Base-by-base conservation (phyloP, 2,888 invertebrate species). In the Notocelia uddmanniana region DNA sequence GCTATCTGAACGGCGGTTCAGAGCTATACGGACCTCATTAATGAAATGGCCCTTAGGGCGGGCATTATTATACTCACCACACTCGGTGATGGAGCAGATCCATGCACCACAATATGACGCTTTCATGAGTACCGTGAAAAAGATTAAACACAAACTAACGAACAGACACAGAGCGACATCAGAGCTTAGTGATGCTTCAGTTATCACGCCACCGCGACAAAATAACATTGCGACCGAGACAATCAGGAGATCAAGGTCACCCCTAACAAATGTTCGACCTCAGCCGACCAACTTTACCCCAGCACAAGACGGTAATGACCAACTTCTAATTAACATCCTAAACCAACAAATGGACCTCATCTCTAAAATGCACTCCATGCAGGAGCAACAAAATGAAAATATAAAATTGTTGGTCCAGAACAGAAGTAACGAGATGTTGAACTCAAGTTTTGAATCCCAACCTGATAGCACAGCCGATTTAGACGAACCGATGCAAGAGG, bases 361-460 rank as follows among this genome's bases (percentile, higher is more conserved):
- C 37, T 13, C 10, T 6, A 59, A 59, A 15, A 59, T 59, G 41
- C 41, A 21, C 11, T 3, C 37, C 37, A 41, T 59, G 59, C 59
- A 59, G 21, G 41, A 59, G 10, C 21, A 59, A 11, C 59, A 59
- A 19, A 37, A 59, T 13, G 59, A 59, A 21, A 59, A 59, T 10
- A 59, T 37, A 10, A 37, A 19, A 19, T 13, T 19, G 10, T 21
- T 59, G 21, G 41, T 59, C 6, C 59, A 37, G 18, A 59, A n/a
- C 37, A 52, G 50, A 10, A 52, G 19, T 11, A 6, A 11, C 3
- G 11, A 9, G 19, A 9, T 50, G 50, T 52, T 19, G 19, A 13
- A 45, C 11, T 13, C 41, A 11, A 15, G 41, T 1, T 45, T 45
- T 45, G 41, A n/a, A 11, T 45, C 41, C 13, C 41, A 45, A 13